Evolutionary conservation across 2,797 vertebrate species (phyloP).

Genomic region (Halcyon chelicuti): DNA sequence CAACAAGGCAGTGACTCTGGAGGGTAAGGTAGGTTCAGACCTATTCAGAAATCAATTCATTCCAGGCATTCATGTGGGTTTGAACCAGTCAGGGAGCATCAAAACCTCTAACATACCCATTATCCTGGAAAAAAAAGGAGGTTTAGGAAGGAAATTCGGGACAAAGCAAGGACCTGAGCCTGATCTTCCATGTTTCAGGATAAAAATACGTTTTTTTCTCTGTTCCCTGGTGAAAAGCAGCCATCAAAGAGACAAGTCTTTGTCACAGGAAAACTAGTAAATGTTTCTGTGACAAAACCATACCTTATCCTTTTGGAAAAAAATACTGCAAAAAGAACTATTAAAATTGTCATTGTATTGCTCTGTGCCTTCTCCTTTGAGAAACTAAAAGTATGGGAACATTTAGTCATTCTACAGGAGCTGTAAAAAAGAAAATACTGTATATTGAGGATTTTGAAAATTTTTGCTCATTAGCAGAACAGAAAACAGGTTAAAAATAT

Average conservation of each 20-base stretch:
- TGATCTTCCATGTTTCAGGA: not conserved
- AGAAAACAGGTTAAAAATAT: not conserved
- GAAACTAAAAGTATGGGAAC: not conserved
- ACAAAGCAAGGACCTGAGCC: not conserved
- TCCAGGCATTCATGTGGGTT: not conserved
- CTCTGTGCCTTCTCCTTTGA: not conserved
- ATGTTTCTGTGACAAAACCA: not conserved
- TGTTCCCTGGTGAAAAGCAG: not conserved
- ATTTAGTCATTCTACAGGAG: not conserved
- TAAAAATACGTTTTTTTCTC: not conserved
- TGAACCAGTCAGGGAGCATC: not conserved
- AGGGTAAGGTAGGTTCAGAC: not conserved
- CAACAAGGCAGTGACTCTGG: not conserved
- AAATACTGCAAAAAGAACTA: not conserved
- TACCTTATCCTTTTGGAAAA: not conserved
- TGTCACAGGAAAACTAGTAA: not conserved
- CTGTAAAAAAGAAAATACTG: not conserved
- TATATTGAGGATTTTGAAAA: not conserved
- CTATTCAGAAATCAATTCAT: not conserved
- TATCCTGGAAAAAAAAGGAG: not conserved
- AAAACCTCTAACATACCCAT: fast-evolving
- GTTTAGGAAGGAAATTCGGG: not conserved
- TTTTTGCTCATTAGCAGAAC: not conserved
- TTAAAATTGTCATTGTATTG: not conserved
- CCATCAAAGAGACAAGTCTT: not conserved